These are phyloP conservation scores for Microctonus hyperodae DNA, from an alignment of 2,888 invertebrate genomes.

Conservation along the genomic window DNA sequence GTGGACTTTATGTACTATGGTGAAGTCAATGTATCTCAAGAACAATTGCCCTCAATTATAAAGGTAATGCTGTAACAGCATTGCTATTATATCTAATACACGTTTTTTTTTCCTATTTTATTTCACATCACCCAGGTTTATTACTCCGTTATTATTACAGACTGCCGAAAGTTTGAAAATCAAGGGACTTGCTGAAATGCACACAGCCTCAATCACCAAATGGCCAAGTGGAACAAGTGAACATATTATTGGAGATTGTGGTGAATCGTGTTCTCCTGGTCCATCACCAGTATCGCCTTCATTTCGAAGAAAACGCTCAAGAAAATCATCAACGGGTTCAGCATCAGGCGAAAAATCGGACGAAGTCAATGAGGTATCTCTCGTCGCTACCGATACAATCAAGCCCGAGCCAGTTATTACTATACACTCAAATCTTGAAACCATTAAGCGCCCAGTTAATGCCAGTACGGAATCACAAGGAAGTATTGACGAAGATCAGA, in stretches of 20 bases:
- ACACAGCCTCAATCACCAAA: slow-evolving; percentile 76
- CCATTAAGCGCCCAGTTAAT: slow-evolving; percentile 52
- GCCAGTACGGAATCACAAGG: slow-evolving; percentile 57
- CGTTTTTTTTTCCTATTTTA: slow-evolving; percentile 2
- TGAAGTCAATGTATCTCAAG: slow-evolving; percentile 90
- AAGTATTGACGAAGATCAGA: slow-evolving; percentile 59
- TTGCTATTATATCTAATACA: slow-evolving; percentile 10
- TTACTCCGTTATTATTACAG: slow-evolving; percentile 63
- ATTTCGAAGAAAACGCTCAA: slow-evolving; percentile 68
- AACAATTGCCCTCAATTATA: slow-evolving; percentile 75
- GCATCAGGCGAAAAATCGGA: slow-evolving; percentile 57
- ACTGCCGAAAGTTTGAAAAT: slow-evolving; percentile 88
- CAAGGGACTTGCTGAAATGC: slow-evolving; percentile 88
- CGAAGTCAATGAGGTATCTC: slow-evolving; percentile 57
- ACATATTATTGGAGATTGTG: slow-evolving; percentile 54
- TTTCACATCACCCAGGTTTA: slow-evolving; percentile 7
- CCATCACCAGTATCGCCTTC: slow-evolving; percentile 71
- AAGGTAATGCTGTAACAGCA: slow-evolving; percentile 57
- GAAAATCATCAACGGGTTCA: slow-evolving; percentile 72
- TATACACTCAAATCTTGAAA: slow-evolving; percentile 51
- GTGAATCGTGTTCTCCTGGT: slow-evolving; percentile 57
- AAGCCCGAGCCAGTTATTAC: slow-evolving; percentile 57
- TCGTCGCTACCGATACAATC: slow-evolving; percentile 58
- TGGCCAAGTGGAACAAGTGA: slow-evolving; percentile 69
- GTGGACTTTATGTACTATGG: slow-evolving; percentile 94